Conservation (phyloP, 2,113 vertebrate species). For the Syngnathus scovelli region DNA sequence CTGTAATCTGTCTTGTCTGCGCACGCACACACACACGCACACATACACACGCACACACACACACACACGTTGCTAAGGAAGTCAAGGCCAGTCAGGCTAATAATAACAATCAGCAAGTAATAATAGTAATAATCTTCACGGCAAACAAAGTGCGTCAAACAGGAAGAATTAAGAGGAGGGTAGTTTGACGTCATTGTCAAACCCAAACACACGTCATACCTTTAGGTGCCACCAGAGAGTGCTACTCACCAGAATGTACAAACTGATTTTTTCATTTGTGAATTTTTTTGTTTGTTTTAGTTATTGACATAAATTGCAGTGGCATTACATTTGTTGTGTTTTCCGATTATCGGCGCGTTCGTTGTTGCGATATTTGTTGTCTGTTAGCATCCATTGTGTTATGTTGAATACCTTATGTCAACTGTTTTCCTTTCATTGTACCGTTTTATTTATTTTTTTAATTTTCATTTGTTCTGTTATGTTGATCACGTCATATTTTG, state of each 20-base stretch:
- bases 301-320: too few species aligned
- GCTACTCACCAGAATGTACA: neutral
- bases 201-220: neutral
- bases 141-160: conserved; percentile 3
- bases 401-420: too few species aligned
- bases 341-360: too few species aligned
- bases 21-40: conserved; percentile 15
- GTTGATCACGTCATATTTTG: too few species aligned
- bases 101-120: conserved; percentile 17
- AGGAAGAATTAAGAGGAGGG: neutral
- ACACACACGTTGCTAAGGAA: conserved; percentile 9
- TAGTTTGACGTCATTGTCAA: neutral
- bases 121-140: conserved; percentile 13
- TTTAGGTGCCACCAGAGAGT: neutral
- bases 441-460: too few species aligned
- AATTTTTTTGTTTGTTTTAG: too few species aligned
- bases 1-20: conserved; percentile 49
- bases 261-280: too few species aligned
- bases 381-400: too few species aligned
- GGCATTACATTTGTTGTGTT: too few species aligned
- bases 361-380: too few species aligned
- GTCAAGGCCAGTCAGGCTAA: conserved; percentile 17
- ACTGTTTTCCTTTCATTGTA: too few species aligned
- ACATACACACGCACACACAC: conserved; percentile 8
- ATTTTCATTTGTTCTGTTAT: too few species aligned